These are phyloP conservation scores for Chalcis sispes DNA, from an alignment of 2,888 invertebrate genomes.

Conservation along the genomic window DNA sequence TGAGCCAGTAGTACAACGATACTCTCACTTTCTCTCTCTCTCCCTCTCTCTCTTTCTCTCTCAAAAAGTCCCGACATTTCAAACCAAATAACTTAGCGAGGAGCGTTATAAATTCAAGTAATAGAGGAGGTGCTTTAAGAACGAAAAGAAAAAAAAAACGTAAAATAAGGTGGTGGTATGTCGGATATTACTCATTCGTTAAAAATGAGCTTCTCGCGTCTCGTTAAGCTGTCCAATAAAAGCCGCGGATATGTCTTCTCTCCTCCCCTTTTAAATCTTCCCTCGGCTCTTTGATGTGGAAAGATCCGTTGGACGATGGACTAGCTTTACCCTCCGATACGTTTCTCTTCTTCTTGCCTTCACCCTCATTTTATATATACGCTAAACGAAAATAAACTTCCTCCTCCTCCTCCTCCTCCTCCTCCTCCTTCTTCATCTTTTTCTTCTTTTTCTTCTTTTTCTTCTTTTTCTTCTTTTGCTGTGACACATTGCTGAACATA, in stretches of 20 bases:
- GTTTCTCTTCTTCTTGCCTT: background rate
- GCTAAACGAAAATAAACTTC: background rate
- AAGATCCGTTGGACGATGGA: constrained; percentile 16
- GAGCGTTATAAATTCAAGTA: no score
- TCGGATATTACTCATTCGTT: constrained; percentile 32
- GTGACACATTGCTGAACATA: constrained; percentile 44
- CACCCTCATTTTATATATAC: background rate
- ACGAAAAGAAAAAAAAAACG: background rate
- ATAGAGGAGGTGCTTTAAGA: no score
- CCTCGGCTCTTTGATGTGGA: constrained; percentile 20
- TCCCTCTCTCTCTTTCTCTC: background rate
- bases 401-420: no score
- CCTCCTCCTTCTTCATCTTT: constrained; percentile 4
- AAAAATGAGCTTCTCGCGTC: constrained; percentile 46
- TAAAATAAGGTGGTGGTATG: background rate
- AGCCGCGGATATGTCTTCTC: background rate
- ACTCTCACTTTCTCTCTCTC: background rate
- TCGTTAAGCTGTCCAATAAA: constrained; percentile 49
- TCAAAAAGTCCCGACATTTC: constrained; percentile 1
- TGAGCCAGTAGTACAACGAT: no score
- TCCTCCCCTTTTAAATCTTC: constrained; percentile 24
- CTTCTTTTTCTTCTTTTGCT: background rate
- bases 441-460: constrained; percentile 26
- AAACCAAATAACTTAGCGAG: background rate
- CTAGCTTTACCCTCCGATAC: constrained; percentile 19